A percentile compares a stretch with the other conserved stretches of the same genome.
These are phyloP conservation scores for Patella vulgata DNA, from an alignment of 1,140 invertebrate species.

Conservation along the genomic window DNA sequence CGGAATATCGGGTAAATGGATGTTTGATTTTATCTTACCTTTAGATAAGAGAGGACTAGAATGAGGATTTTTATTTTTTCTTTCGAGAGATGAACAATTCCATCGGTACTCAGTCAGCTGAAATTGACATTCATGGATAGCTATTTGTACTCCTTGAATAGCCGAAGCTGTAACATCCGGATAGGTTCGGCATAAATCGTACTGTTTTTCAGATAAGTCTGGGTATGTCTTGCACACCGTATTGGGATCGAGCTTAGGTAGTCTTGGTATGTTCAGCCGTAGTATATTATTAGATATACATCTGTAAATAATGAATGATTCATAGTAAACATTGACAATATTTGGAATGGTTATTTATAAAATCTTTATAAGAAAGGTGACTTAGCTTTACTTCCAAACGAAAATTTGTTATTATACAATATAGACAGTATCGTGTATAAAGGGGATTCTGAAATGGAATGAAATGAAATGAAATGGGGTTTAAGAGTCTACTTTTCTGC, in stretches of 20 bases:
- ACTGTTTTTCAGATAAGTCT: constrained; percentile 82
- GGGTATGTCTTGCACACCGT: constrained; percentile 69
- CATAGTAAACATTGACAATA: neutral
- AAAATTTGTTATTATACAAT: too few relatives aligned
- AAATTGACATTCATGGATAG: constrained; percentile 74
- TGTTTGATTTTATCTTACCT: too few relatives aligned
- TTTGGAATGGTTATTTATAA: too few relatives aligned
- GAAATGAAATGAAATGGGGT: too few relatives aligned
- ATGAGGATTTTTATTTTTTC: constrained; percentile 80
- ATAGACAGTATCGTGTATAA: too few relatives aligned
- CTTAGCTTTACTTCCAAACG: too few relatives aligned
- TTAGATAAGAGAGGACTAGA: constrained; percentile 82
- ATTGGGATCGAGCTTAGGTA: constrained; percentile 59
- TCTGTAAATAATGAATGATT: constrained; percentile 26
- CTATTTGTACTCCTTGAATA: constrained; percentile 84
- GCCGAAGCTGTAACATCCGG: constrained; percentile 90
- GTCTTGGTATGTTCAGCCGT: constrained; percentile 53
- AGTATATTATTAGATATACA: constrained; percentile 57
- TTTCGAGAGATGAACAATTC: constrained; percentile 65
- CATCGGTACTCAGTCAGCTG: constrained; percentile 61
- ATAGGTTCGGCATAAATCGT: constrained; percentile 82
- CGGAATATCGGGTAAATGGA: too few relatives aligned
- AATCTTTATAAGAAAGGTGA: too few relatives aligned
- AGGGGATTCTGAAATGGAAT: too few relatives aligned
- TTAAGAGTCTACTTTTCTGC: too few relatives aligned